Evolutionary conservation across 2,113 vertebrate genomes (phyloP).

Genomic region (Epinephelus cyanopodus): DNA sequence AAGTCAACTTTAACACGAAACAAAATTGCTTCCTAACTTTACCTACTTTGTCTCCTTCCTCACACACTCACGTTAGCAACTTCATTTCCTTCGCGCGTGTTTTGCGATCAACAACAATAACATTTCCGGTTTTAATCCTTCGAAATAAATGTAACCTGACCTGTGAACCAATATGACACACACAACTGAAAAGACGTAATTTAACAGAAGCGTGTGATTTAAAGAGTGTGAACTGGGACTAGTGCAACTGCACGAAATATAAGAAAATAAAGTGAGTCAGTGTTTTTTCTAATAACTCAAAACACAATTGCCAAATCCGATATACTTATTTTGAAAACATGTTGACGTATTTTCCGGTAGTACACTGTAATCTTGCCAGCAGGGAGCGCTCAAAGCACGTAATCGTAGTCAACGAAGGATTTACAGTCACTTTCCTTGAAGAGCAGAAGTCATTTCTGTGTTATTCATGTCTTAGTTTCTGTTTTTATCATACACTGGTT

Average conservation of each 20-base stretch:
- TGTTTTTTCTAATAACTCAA: neutral
- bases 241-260: too few relatives aligned
- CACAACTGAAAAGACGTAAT: neutral
- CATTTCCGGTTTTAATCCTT: constrained; percentile 19
- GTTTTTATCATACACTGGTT: neutral
- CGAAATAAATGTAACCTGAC: constrained; percentile 40
- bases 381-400: neutral
- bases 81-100: constrained; percentile 35
- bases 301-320: too few relatives aligned
- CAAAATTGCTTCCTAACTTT: neutral
- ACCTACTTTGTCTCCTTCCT: neutral
- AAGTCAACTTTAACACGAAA: neutral
- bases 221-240: neutral
- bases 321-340: constrained; percentile 11
- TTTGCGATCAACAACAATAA: neutral
- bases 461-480: neutral
- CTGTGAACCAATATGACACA: neutral
- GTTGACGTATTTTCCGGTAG: neutral
- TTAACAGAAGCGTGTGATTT: neutral
- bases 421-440: neutral
- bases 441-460: neutral
- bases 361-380: rapidly evolving
- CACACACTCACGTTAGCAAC: neutral
- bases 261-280: neutral
- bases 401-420: too few relatives aligned